phyloP scores from a whole-genome alignment of 2,113 vertebrate species.

The Ranitomeya variabilis region DNA sequence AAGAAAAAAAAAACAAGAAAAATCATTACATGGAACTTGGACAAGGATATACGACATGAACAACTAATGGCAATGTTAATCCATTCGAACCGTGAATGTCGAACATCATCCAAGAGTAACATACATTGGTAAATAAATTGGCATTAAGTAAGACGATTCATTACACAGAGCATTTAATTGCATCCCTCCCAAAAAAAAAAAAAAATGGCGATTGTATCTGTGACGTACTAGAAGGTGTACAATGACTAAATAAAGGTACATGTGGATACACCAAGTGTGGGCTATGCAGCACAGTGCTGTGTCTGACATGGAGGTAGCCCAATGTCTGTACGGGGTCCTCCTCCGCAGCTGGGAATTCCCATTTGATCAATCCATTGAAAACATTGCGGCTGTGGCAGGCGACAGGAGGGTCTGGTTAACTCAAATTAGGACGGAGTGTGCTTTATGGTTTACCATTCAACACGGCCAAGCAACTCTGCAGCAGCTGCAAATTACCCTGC shows the following conservation, averaged over 20 bases:
- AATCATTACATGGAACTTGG: conserved; percentile 76
- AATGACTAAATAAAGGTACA: conserved; percentile 70
- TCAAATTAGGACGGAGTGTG: conserved; percentile 60
- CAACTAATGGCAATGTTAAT: conserved; percentile 73
- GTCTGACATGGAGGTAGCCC: conserved; percentile 67
- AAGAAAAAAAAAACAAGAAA: conserved; percentile 45
- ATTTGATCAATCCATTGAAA: conserved; percentile 68
- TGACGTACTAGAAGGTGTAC: conserved; percentile 71
- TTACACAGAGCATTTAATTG: conserved; percentile 73
- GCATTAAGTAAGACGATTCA: conserved; percentile 73
- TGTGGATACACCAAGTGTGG: conserved; percentile 60
- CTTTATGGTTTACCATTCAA: conserved; percentile 93
- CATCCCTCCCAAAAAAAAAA: conserved; percentile 73
- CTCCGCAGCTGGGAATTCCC: conserved; percentile 71
- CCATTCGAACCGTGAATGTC: conserved; percentile 71
- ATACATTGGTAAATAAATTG: conserved; percentile 76
- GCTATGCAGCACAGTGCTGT: conserved; percentile 42
- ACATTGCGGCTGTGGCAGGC: conserved; percentile 79
- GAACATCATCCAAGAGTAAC: conserved; percentile 73
- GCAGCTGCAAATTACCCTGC: conserved; percentile 93
- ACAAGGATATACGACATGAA: conserved; percentile 74
- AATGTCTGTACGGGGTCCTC: conserved; percentile 65
- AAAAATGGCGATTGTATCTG: conserved; percentile 66
- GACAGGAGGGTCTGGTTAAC: conserved; percentile 63
- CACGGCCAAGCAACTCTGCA: conserved; percentile 94